Evolutionary conservation across 1,140 invertebrate species (phyloP), one percentile per base, ranked within the genome.

Genomic region (Orius laevigatus): DNA sequence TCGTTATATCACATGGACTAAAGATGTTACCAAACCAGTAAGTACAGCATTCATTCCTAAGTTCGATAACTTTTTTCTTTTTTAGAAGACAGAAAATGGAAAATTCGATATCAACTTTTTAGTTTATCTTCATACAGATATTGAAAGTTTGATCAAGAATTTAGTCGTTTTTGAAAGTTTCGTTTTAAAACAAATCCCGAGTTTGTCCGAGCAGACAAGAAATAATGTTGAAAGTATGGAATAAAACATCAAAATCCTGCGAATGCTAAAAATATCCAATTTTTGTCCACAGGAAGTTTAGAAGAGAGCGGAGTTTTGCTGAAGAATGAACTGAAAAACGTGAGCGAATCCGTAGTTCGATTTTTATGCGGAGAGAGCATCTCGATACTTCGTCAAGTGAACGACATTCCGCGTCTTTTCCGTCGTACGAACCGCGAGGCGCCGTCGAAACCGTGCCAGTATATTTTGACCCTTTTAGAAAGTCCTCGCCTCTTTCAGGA

Each of bases 331-430:
- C 65, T 75, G 56, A 66, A 66, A 39, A 63, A 63, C 54, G 67
- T 77, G 32, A 74, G 69, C 45, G 64, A 70, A 45, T 64, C 67
- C 55, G 71, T 79, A 48, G 66, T 77, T 0, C 64, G 69, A 41
- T 70, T 73, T 63, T 57, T 79, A 6, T 67, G 68, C 54, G 62
- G 66, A 3, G 66, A 73, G 58, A 73, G 70, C 61, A 63, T 69
- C 48, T 58, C 64, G 20, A 69, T 75, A 49, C 66, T 81, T 50
- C 75, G 78, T 59, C 76, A 79, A 71, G 86, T 94, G 2, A 83
- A 76, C 55, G 88, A 95, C 60, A 87, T 95, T 68, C 92, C 92
- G 25, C 71, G 91, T 55, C 66, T 94, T 31, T 97, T 91, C 63
- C 71, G 91, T 57, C 78, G 90, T 60, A 97, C 92, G 0, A 96